Percentiles rank a stretch among this genome's conserved stretches.
phyloP scores from a whole-genome alignment of 2,888 invertebrate species.

The Drosophila antonietae region DNA sequence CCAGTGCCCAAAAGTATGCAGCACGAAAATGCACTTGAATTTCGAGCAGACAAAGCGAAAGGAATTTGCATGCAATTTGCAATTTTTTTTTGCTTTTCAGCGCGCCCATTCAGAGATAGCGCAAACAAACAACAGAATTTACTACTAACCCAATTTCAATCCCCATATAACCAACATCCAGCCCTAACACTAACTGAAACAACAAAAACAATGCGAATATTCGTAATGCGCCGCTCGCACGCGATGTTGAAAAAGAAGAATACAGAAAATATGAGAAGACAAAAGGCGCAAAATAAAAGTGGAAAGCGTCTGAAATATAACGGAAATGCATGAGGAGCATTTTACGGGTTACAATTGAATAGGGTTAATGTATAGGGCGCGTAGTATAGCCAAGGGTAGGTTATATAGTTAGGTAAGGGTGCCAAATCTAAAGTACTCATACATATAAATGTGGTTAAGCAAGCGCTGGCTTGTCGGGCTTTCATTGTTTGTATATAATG shows the following conservation, averaged over 20 bases:
- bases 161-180: slow-evolving; percentile 38
- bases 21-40: slow-evolving; percentile 24
- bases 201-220: slow-evolving; percentile 22
- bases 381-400: not conserved
- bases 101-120: slow-evolving; percentile 27
- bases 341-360: slow-evolving; percentile 31
- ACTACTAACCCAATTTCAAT: slow-evolving; percentile 72
- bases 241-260: slow-evolving; percentile 45
- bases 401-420: not conserved
- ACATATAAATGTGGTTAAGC: slow-evolving; percentile 35
- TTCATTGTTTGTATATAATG: not conserved
- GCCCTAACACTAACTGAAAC: slow-evolving; percentile 20
- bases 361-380: not conserved
- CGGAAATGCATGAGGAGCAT: slow-evolving; percentile 62
- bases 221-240: slow-evolving; percentile 48
- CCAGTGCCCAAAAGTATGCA: slow-evolving; percentile 42
- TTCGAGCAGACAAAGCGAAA: slow-evolving; percentile 5
- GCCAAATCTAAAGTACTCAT: slow-evolving; percentile 11
- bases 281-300: slow-evolving; percentile 63
- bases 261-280: slow-evolving; percentile 47
- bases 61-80: slow-evolving; percentile 28
- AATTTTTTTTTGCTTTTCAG: slow-evolving; percentile 7
- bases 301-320: slow-evolving; percentile 64
- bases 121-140: slow-evolving; percentile 59
- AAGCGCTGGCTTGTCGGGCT: slow-evolving; percentile 8